Conservation (phyloP, 2,888 invertebrate species). For the Lithophane ornitopus region DNA sequence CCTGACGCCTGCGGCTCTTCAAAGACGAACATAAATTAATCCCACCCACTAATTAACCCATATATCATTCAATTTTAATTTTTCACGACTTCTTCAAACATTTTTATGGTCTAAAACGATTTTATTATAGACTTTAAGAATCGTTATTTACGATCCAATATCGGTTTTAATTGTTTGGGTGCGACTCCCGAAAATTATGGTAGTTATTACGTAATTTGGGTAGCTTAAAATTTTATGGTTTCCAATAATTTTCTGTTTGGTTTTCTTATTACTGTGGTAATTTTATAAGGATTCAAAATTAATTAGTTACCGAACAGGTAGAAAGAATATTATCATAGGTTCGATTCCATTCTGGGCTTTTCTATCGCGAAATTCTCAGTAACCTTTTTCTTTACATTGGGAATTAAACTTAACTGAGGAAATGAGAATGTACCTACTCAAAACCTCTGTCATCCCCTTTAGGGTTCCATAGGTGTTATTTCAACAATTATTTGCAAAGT, state of each 20-base stretch:
- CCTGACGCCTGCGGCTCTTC: conserved; percentile 66
- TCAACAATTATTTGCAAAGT: neutral
- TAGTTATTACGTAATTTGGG: conserved; percentile 33
- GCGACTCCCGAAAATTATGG: conserved; percentile 50
- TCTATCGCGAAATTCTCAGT: too few relatives aligned
- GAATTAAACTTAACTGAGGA: too few relatives aligned
- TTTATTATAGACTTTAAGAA: conserved; percentile 59
- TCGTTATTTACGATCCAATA: conserved; percentile 59
- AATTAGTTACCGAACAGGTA: neutral
- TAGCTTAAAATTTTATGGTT: conserved; percentile 11
- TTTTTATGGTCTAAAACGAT: conserved; percentile 56
- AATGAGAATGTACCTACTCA: too few relatives aligned
- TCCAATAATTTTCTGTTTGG: neutral
- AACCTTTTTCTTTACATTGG: too few relatives aligned
- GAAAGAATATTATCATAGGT: too few relatives aligned
- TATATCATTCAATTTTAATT: conserved; percentile 75
- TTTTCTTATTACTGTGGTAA: neutral
- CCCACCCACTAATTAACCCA: conserved; percentile 75
- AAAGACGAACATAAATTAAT: conserved; percentile 75
- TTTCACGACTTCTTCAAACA: conserved; percentile 74
- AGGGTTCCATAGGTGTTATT: too few relatives aligned
- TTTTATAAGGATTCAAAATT: neutral
- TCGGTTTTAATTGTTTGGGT: conserved; percentile 48
- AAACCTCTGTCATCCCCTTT: too few relatives aligned
- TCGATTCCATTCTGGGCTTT: too few relatives aligned